A percentile compares a stretch with the other conserved stretches of the same genome.
Conservation (phyloP, 2,113 vertebrate genomes). For the Neofelis nebulosa region DNA sequence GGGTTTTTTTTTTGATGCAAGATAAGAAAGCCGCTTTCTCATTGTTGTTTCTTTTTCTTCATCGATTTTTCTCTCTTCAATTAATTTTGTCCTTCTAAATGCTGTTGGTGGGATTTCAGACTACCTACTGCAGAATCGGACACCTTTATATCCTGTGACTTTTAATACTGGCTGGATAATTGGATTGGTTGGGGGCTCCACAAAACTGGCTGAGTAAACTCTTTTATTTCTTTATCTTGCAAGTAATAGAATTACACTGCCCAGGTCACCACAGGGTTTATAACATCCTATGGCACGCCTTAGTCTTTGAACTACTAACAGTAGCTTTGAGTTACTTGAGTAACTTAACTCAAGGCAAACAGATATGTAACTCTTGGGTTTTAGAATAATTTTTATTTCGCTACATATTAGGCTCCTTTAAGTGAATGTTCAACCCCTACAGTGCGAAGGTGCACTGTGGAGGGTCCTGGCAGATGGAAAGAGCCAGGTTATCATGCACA, state of each 20-base stretch:
- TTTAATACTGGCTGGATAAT: not conserved
- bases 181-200: not conserved
- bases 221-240: not conserved
- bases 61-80: not conserved
- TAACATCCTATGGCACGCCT: not conserved
- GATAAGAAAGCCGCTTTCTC: not conserved
- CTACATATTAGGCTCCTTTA: not conserved
- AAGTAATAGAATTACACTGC: not conserved
- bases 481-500: not conserved
- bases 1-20: not conserved
- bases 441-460: not conserved
- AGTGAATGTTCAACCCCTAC: not conserved
- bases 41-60: not conserved
- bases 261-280: not conserved
- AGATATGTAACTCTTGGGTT: not conserved
- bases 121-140: not conserved
- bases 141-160: not conserved
- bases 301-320: not conserved
- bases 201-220: not conserved
- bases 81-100: constrained; percentile 14
- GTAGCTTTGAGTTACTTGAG: not conserved
- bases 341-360: not conserved
- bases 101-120: not conserved
- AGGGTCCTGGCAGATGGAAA: not conserved
- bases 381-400: not conserved